These are phyloP conservation scores for Aphodius granarius DNA, from an alignment of 2,888 invertebrate species.

Conservation along the genomic window DNA sequence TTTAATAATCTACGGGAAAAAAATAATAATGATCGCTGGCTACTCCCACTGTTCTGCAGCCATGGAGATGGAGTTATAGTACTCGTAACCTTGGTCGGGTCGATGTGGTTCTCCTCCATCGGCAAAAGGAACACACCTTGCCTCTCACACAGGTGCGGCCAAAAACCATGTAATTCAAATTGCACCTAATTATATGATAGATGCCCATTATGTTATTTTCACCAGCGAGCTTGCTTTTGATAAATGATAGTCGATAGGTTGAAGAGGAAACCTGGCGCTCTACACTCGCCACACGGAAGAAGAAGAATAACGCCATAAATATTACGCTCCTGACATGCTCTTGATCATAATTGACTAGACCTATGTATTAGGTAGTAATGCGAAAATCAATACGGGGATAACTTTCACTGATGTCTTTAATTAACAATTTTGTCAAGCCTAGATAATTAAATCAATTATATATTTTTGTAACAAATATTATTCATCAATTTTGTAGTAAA, in stretches of 20 bases:
- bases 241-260: neutral
- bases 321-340: neutral
- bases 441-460: too few species aligned
- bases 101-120: conserved; percentile 10
- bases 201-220: conserved; percentile 14
- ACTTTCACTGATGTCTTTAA: too few species aligned
- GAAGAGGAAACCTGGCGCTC: neutral
- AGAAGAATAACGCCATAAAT: neutral
- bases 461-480: too few species aligned
- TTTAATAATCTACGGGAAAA: neutral
- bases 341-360: neutral
- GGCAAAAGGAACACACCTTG: conserved; percentile 37
- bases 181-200: conserved; percentile 43
- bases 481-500: too few species aligned
- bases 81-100: conserved; percentile 12
- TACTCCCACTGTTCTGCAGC: neutral
- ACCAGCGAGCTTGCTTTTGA: neutral
- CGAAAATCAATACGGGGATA: neutral
- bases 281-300: neutral
- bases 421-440: too few species aligned
- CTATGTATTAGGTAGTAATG: neutral
- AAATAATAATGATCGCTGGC: conserved; percentile 1
- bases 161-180: conserved; percentile 47
- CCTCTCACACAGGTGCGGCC: conserved; percentile 46
- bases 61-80: neutral